Conservation (phyloP, 1,140 invertebrate species). For the Rhizoglyphus robini region DNA sequence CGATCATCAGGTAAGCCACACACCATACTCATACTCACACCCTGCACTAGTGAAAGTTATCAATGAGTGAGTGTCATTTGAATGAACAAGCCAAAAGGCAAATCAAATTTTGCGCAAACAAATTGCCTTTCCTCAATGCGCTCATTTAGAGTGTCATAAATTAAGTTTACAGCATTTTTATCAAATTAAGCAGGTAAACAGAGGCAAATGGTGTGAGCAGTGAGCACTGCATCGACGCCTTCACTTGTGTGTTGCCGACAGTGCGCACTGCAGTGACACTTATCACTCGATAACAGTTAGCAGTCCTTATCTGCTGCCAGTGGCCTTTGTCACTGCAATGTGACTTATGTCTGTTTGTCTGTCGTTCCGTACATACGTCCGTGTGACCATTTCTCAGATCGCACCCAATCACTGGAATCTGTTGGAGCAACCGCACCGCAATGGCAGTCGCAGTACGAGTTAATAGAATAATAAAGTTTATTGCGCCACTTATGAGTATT, state of each 20-base stretch:
- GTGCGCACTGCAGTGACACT: too few relatives aligned
- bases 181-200: slow-evolving; percentile 1
- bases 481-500: slow-evolving; percentile 1
- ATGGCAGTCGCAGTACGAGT: background rate
- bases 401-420: too few relatives aligned
- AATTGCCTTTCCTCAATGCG: background rate
- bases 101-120: slow-evolving; percentile 15
- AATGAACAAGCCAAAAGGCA: too few relatives aligned
- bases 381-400: too few relatives aligned
- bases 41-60: background rate
- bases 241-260: background rate
- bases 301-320: too few relatives aligned
- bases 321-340: too few relatives aligned
- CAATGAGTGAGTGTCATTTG: slow-evolving; percentile 2
- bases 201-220: background rate
- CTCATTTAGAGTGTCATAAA: background rate
- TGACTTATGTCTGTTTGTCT: too few relatives aligned
- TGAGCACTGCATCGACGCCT: too few relatives aligned
- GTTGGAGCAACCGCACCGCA: too few relatives aligned
- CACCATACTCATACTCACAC: background rate
- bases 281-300: too few relatives aligned
- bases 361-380: too few relatives aligned
- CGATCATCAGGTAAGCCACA: slow-evolving; percentile 26
- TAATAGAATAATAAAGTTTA: slow-evolving; percentile 15
- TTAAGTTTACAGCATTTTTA: slow-evolving; percentile 9